These are phyloP conservation scores for Lophura nycthemera DNA, from an alignment of 2,113 vertebrate genomes.

Conservation along the genomic window DNA sequence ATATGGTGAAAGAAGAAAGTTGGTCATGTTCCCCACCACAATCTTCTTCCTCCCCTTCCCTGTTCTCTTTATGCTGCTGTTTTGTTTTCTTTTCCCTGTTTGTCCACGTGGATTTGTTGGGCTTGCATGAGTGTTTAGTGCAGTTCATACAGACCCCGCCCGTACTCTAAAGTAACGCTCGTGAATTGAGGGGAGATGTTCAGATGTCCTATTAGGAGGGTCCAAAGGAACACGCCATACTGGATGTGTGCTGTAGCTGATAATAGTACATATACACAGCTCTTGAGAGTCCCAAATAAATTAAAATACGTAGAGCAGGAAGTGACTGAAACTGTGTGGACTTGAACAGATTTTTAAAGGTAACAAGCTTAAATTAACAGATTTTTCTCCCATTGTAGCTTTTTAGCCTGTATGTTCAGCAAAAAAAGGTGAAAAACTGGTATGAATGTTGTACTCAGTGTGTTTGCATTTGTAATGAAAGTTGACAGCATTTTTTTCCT, in stretches of 20 bases:
- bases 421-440: conserved; percentile 43
- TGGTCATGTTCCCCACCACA: conserved; percentile 59
- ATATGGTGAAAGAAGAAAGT: conserved; percentile 74
- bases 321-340: conserved; percentile 61
- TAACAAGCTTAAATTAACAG: conserved; percentile 37
- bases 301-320: conserved; percentile 35
- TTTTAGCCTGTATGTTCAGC: conserved; percentile 77
- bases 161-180: neutral
- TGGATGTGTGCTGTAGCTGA: neutral
- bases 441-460: conserved; percentile 75
- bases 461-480: conserved; percentile 72
- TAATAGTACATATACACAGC: neutral
- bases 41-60: conserved; percentile 49
- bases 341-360: conserved; percentile 27
- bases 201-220: conserved; percentile 23
- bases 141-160: conserved; percentile 33
- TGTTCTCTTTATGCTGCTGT: conserved; percentile 51
- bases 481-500: conserved; percentile 62
- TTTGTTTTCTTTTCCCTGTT: conserved; percentile 33
- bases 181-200: conserved; percentile 25
- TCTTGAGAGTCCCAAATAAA: conserved; percentile 41
- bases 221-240: conserved; percentile 23
- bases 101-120: conserved; percentile 28
- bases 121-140: conserved; percentile 41
- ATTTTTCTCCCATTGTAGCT: conserved; percentile 61